Base-by-base conservation (phyloP, 2,888 invertebrate species). In the Cloeon dipterum region DNA sequence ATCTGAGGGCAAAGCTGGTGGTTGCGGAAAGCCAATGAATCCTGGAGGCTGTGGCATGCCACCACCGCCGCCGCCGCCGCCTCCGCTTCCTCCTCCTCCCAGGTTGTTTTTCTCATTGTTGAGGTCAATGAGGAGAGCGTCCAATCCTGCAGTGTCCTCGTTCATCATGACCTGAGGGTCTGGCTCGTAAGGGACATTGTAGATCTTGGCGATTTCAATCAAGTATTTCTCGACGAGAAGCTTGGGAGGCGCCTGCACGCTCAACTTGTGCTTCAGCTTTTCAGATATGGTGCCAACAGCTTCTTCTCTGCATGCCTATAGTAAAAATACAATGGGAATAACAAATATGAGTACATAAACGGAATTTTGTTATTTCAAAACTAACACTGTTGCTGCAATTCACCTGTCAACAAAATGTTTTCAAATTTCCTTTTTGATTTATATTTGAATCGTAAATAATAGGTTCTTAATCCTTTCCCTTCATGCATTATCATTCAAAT, bases 171-270 rank as follows among this genome's bases (percentile, higher is more conserved):
- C 68, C 58, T 83, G 77, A 44, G 85, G 81, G 65, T 98, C 96
- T 0, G 96, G 93, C 44, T 83, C 83, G 56, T 94, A 98, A 35
- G 79, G 75, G 35, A 98, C 76, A 56, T 89, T 82, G 53, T 88
- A 94, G 49, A 82, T 85, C 56, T 82, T 89, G 2, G 96, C 91
- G 47, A 98, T 98, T 61, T 94, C 96, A 48, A 93, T 79, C 46
- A 96, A 60, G 63, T 74, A 88, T 52, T 81, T 83, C 54, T 98
- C 98, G 5, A 98, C 81, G 14, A 99, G 65, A 38, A 91, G 61
- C 54, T 91, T 94, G 0, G 94, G 86, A 3, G 98, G 98, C 21
- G 91, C 88, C 47, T 93, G 86, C 7, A 93, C 75, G 18, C 82
- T 77, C 58, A 96, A 62, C 60, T 94, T 96, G 50, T 88, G 85